These are phyloP conservation scores for rabbit (Oryctolagus cuniculus) DNA, from an alignment of 2,113 vertebrate species.

Conservation along the genomic window DNA sequence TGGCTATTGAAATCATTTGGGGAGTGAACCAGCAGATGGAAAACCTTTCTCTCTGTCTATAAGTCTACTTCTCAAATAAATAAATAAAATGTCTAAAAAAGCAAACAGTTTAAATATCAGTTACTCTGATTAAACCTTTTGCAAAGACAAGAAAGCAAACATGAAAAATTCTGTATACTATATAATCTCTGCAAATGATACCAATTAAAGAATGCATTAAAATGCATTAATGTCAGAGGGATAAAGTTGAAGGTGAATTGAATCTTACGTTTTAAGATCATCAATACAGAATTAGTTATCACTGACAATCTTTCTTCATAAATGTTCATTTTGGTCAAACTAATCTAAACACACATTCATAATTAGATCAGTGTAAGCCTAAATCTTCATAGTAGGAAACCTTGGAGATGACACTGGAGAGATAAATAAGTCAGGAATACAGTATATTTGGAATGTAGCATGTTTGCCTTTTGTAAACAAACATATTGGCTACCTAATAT, in stretches of 20 bases:
- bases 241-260: constrained; percentile 51
- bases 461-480: background rate
- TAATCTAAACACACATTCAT: constrained; percentile 59
- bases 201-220: background rate
- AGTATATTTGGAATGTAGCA: background rate
- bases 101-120: constrained; percentile 76
- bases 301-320: background rate
- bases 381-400: constrained; percentile 31
- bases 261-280: constrained; percentile 40
- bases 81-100: no score
- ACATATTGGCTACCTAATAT: background rate
- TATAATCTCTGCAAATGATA: background rate
- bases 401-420: constrained; percentile 5
- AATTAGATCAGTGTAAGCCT: constrained; percentile 14
- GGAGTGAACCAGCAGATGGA: no score
- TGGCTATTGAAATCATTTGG: no score
- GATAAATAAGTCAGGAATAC: constrained; percentile 37
- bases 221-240: constrained; percentile 37
- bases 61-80: no score
- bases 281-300: constrained; percentile 62
- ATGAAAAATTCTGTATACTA: constrained; percentile 35
- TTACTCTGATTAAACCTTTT: constrained; percentile 71
- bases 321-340: constrained; percentile 3
- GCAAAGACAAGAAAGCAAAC: constrained; percentile 77
- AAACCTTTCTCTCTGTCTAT: no score